Evolutionary conservation across 2,797 vertebrate species (phyloP).

Genomic region (Champsocephalus esox): DNA sequence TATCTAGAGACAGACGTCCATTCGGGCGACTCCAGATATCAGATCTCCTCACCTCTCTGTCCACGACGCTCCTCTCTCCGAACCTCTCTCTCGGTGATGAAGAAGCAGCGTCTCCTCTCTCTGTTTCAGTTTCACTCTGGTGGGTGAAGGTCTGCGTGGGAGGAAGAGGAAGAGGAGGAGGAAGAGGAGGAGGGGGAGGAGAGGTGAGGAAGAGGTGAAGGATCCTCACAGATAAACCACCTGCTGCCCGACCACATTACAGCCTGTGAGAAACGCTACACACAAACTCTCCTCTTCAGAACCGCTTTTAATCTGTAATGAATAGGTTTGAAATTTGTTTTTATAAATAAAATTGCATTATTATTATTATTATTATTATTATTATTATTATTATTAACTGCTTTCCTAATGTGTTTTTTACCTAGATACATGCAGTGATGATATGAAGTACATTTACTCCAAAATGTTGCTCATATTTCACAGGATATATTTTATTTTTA

Average conservation of each 20-base stretch:
- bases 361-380: background rate
- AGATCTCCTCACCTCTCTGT: slow-evolving; percentile 35
- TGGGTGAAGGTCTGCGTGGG: too few species aligned
- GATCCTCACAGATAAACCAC: slow-evolving; percentile 53
- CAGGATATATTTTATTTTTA: too few species aligned
- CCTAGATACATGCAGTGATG: background rate
- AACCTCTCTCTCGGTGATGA: slow-evolving; percentile 43
- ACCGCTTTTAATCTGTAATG: too few species aligned
- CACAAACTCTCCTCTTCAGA: too few species aligned
- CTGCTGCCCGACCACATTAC: slow-evolving; percentile 34
- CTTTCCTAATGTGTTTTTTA: background rate
- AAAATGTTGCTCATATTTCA: too few species aligned
- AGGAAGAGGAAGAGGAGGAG: too few species aligned
- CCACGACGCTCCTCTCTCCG: slow-evolving; percentile 49
- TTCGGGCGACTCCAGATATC: too few species aligned
- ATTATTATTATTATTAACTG: background rate
- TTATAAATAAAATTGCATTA: too few species aligned
- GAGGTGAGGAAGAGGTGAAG: slow-evolving; percentile 65
- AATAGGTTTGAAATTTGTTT: too few species aligned
- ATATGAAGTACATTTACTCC: too few species aligned
- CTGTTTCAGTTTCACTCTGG: slow-evolving; percentile 38
- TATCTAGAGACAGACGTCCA: too few species aligned
- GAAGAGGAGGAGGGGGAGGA: background rate
- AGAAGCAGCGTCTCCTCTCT: slow-evolving; percentile 45
- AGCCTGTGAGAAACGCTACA: background rate